Conservation (phyloP, 2,888 invertebrate genomes). For the Lithodes maja region DNA sequence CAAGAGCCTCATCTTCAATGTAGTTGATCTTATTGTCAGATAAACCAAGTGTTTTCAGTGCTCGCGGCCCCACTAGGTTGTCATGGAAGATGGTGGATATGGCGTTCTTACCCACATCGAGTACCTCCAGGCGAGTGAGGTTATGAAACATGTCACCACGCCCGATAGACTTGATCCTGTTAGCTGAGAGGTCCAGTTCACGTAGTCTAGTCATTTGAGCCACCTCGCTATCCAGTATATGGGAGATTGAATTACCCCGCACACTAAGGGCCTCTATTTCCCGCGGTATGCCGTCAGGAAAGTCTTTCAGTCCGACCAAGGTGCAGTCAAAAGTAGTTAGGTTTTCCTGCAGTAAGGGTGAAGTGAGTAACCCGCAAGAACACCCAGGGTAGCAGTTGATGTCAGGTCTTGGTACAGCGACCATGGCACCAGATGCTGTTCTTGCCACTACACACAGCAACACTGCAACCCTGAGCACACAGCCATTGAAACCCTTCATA, state of each 20-base stretch:
- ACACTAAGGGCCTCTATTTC: conserved; percentile 74
- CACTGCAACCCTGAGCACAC: neutral
- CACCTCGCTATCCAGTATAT: conserved; percentile 72
- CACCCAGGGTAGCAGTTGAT: conserved; percentile 69
- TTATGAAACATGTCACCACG: conserved; percentile 74
- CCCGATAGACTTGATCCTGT: conserved; percentile 74
- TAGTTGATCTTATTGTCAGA: conserved; percentile 74
- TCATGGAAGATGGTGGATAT: conserved; percentile 74
- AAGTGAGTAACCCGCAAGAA: conserved; percentile 66
- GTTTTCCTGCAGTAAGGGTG: conserved; percentile 66
- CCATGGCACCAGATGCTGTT: neutral
- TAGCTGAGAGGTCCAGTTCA: conserved; percentile 74
- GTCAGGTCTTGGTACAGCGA: neutral
- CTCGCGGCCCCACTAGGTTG: conserved; percentile 74
- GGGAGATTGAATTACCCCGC: conserved; percentile 73
- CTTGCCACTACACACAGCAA: neutral
- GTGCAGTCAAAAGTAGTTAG: conserved; percentile 74
- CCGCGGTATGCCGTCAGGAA: conserved; percentile 73
- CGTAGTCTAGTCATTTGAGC: conserved; percentile 73
- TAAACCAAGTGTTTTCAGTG: conserved; percentile 73
- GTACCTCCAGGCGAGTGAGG: conserved; percentile 73
- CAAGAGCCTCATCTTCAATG: conserved; percentile 75
- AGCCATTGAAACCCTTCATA: no score
- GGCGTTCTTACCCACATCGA: conserved; percentile 75
- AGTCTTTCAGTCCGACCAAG: conserved; percentile 71